A percentile compares a stretch with the other conserved stretches of the same genome.
phyloP scores from a whole-genome alignment of 2,888 invertebrate genomes.

The Amphiduros pacificus region DNA sequence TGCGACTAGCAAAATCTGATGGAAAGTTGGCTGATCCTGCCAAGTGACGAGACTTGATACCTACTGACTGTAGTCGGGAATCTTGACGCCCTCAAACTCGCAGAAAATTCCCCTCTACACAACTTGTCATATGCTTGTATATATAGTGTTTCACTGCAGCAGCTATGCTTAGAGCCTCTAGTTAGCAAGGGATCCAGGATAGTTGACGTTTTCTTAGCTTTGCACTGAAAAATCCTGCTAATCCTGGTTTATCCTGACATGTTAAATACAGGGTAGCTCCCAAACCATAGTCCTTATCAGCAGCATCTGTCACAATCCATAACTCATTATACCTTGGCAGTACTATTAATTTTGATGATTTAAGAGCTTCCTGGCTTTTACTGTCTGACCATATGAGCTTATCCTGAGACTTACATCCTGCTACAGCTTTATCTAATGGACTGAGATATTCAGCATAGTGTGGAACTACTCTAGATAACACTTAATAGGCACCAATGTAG shows the following conservation, averaged over 20 bases:
- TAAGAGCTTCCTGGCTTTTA: neutral
- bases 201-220: neutral
- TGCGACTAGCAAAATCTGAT: neutral
- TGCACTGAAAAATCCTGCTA: neutral
- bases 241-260: neutral
- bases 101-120: neutral
- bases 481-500: neutral
- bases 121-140: neutral
- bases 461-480: neutral
- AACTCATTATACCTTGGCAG: neutral
- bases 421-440: neutral
- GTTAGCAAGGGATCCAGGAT: neutral
- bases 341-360: neutral
- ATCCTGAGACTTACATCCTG: neutral
- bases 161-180: neutral
- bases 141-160: neutral
- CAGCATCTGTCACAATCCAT: neutral
- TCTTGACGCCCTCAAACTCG: neutral
- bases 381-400: neutral
- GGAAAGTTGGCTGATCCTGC: neutral
- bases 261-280: neutral
- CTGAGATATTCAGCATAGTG: neutral
- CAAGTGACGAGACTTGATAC: neutral
- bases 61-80: neutral
- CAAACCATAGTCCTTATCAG: neutral